Base-by-base conservation (phyloP, 2,113 vertebrate species). In the Vireo altiloquus region DNA sequence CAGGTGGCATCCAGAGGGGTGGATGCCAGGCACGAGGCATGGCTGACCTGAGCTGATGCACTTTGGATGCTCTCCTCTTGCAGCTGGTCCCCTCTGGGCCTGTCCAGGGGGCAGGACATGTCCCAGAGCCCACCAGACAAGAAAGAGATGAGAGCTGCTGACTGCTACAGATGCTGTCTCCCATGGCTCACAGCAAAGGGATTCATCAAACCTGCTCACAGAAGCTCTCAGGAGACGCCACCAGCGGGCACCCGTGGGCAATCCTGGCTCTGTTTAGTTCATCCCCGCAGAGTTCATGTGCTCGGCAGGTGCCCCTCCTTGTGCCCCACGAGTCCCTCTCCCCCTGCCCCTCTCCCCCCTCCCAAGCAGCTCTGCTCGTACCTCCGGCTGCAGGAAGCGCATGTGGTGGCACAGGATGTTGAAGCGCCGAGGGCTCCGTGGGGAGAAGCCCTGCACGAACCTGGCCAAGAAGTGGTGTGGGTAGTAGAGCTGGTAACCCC, bases 321-420 rank as follows among this genome's bases (percentile, higher is more conserved):
- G 37, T 6, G 30, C 23, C 23, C 44, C 18, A 0, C 0, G 1
- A 61, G 37, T 13, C 63, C 37, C 23, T 37, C 3, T 66, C 17
- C 30, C 57, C 37, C 10, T 7, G 3, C 7, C 59, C 40, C 2
- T 1, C 60, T 0, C 0, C 4, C 8, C 28, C 27, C 69, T 21
- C 76, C 10, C 2, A 10, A 13, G 3, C 0, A 5, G 16, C 49
- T 44, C 1, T 61, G 52, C 53, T 86, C 17, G 75, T 95, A 98
- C 98, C 98, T 99, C 98, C 0, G 96, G 81, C 89, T 96, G 94
- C 86, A 92, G 96, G 91, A 99, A 99, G 9, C 98, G 97, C 99
- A 99, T 98, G 93, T 99, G 98, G 94, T 98, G 99, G 95, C 99
- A 98, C 95, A 99, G 97, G 93, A 99, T 98, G 97, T 99, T 96